Conservation (phyloP, 2,888 invertebrate genomes). For the Epirrhoe alternata region DNA sequence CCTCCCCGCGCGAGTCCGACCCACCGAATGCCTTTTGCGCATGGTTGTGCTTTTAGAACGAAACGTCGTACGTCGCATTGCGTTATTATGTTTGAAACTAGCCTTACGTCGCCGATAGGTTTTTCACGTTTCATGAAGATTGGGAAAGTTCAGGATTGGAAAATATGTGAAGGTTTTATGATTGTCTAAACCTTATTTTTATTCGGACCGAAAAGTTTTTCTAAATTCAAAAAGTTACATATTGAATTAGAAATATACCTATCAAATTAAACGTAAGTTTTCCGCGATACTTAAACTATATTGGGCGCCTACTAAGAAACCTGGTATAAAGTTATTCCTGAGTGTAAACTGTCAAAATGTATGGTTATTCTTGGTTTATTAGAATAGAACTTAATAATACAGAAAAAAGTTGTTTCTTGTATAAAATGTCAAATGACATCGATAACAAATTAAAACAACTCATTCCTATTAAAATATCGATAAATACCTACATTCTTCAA, state of each 20-base stretch:
- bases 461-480: not conserved
- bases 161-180: conserved; percentile 20
- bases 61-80: conserved; percentile 82
- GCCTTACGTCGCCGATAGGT: conserved; percentile 56
- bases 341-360: too few relatives aligned
- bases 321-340: too few relatives aligned
- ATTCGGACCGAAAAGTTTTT: conserved; percentile 1
- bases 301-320: too few relatives aligned
- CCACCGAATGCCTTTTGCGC: conserved; percentile 79
- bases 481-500: conserved; percentile 4
- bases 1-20: conserved; percentile 41
- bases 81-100: conserved; percentile 71
- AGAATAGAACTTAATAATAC: too few relatives aligned
- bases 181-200: conserved; percentile 4
- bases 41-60: conserved; percentile 64
- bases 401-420: not conserved
- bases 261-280: too few relatives aligned
- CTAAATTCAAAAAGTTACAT: not conserved
- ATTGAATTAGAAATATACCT: not conserved
- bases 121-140: conserved; percentile 35
- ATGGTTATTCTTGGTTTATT: too few relatives aligned
- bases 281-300: too few relatives aligned
- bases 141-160: conserved; percentile 34
- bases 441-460: not conserved
- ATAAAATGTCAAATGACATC: not conserved